Evolutionary conservation across 2,888 invertebrate genomes (phyloP).

Genomic region (Macrosoma leucophasiata): DNA sequence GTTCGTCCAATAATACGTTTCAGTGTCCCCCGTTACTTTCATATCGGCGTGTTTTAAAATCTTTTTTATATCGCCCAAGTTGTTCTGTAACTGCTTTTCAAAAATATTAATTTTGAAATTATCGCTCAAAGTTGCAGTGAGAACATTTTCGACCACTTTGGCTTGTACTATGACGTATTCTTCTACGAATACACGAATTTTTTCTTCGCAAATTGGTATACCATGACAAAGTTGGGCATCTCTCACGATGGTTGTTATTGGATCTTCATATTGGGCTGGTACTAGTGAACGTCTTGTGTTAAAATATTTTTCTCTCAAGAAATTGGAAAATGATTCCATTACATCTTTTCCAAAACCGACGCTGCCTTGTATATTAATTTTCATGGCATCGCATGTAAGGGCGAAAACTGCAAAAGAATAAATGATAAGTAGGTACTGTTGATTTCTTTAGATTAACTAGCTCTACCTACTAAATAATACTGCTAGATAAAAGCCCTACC

Average conservation of each 20-base stretch:
- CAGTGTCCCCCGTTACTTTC: constrained; percentile 30
- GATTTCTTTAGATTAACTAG: too few relatives aligned
- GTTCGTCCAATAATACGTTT: constrained; percentile 38
- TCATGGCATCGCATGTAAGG: constrained; percentile 25
- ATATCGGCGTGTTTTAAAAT: constrained; percentile 32
- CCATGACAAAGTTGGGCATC: constrained; percentile 39
- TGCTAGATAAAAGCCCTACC: too few relatives aligned
- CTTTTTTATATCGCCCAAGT: constrained; percentile 33
- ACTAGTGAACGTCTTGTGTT: constrained; percentile 31
- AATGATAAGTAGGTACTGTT: background rate
- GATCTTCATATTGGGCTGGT: constrained; percentile 26
- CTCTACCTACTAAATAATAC: too few relatives aligned
- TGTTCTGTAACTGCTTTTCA: constrained; percentile 32
- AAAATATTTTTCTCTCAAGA: constrained; percentile 25
- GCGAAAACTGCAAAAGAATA: constrained; percentile 3
- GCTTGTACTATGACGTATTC: constrained; percentile 41
- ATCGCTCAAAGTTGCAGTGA: constrained; percentile 25
- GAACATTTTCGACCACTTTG: constrained; percentile 36
- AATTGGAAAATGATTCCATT: constrained; percentile 38
- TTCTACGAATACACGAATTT: constrained; percentile 34
- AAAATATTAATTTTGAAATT: constrained; percentile 26
- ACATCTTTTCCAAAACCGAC: constrained; percentile 52
- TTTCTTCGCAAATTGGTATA: constrained; percentile 37
- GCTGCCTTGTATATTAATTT: constrained; percentile 51
- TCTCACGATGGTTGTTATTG: constrained; percentile 33